Evolutionary conservation across 2,113 vertebrate genomes (phyloP).

Genomic region (Casuarius casuarius): DNA sequence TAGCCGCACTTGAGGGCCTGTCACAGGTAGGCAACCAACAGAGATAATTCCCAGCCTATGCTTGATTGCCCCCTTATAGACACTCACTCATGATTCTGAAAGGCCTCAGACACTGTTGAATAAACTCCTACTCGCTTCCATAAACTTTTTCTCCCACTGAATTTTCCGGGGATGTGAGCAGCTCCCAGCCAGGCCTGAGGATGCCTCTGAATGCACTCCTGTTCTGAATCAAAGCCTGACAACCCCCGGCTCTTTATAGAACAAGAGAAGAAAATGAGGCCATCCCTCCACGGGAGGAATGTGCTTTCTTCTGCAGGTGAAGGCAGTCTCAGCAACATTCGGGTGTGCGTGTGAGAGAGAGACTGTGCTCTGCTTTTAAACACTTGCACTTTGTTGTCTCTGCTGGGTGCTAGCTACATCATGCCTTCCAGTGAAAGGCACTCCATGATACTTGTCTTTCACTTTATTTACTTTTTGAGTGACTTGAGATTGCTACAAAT

Average conservation of each 20-base stretch:
- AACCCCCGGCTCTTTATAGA: constrained; percentile 77
- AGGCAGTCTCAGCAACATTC: constrained; percentile 13
- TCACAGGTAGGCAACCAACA: constrained; percentile 96
- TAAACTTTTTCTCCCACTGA: constrained; percentile 92
- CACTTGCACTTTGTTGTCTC: constrained; percentile 16
- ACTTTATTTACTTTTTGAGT: not conserved
- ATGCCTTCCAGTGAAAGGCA: not conserved
- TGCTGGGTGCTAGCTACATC: not conserved
- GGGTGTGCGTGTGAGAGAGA: not conserved
- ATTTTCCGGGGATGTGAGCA: constrained; percentile 95
- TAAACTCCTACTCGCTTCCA: constrained; percentile 98
- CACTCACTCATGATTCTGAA: constrained; percentile 91
- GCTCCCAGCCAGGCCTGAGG: constrained; percentile 85
- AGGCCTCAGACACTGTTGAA: constrained; percentile 95
- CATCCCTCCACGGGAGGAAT: constrained; percentile 57
- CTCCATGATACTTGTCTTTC: not conserved
- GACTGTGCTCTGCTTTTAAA: not conserved
- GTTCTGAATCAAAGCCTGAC: constrained; percentile 87
- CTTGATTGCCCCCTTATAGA: constrained; percentile 95
- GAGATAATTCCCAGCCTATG: constrained; percentile 94
- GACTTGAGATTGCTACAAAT: not conserved
- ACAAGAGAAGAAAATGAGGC: constrained; percentile 66
- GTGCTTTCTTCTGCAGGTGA: constrained; percentile 78
- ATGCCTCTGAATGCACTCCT: constrained; percentile 88
- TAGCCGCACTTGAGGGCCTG: constrained; percentile 93